Evolutionary conservation across 2,797 vertebrate genomes (phyloP).

Genomic region (Coranthus polyacanthus): DNA sequence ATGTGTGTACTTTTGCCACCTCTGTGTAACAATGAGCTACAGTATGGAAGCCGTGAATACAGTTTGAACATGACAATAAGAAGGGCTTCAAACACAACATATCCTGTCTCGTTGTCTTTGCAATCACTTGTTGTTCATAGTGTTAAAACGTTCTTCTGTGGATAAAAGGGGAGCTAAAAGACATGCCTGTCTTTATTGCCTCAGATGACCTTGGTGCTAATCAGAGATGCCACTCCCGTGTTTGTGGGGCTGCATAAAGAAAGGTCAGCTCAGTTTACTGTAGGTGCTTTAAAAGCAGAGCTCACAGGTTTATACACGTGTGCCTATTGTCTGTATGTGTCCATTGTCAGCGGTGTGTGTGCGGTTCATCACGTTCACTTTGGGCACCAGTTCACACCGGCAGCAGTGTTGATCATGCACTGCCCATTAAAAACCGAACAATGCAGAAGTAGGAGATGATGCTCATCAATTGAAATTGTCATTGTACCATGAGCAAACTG

Average conservation of each 20-base stretch:
- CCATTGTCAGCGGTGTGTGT: slow-evolving; percentile 9
- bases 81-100: slow-evolving; percentile 10
- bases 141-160: background rate
- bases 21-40: too few species aligned
- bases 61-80: too few species aligned
- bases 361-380: slow-evolving; percentile 20
- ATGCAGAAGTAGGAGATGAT: slow-evolving; percentile 5
- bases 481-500: slow-evolving; percentile 28
- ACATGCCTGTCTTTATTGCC: slow-evolving; percentile 38
- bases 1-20: too few species aligned
- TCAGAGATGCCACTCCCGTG: slow-evolving; percentile 33
- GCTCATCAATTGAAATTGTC: slow-evolving; percentile 13
- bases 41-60: too few species aligned
- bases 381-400: slow-evolving; percentile 6
- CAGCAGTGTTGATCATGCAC: background rate
- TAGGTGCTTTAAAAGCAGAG: slow-evolving; percentile 33
- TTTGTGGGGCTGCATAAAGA: slow-evolving; percentile 30
- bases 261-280: slow-evolving; percentile 50
- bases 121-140: slow-evolving; percentile 1
- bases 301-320: slow-evolving; percentile 21
- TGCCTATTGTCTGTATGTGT: background rate
- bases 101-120: slow-evolving; percentile 15
- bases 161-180: slow-evolving; percentile 26
- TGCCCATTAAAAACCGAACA: slow-evolving; percentile 9
- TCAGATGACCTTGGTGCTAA: slow-evolving; percentile 35